These are phyloP conservation scores for Dusona sp. DNA, from an alignment of 2,888 invertebrate genomes.

Conservation along the genomic window DNA sequence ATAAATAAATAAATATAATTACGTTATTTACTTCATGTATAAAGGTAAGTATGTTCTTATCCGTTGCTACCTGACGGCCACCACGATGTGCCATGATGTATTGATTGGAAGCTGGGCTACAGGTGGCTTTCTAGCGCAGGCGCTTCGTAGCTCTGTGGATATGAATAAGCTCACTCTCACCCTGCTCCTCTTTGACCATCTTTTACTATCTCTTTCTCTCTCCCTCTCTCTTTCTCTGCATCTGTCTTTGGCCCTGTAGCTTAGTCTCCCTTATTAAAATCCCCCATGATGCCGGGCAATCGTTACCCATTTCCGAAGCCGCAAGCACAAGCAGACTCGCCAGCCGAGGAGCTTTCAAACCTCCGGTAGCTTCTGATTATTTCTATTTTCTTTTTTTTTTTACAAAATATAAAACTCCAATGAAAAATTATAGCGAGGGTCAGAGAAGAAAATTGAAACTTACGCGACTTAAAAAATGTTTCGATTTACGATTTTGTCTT, in stretches of 20 bases:
- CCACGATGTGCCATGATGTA: slow-evolving; percentile 80
- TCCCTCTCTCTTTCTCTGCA: slow-evolving; percentile 30
- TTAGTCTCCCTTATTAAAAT: slow-evolving; percentile 79
- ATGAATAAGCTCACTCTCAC: slow-evolving; percentile 78
- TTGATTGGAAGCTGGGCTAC: slow-evolving; percentile 84
- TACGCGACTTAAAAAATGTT: neutral
- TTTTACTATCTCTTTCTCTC: slow-evolving; percentile 39
- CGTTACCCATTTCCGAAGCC: slow-evolving; percentile 68
- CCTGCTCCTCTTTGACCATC: slow-evolving; percentile 40
- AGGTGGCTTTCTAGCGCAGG: slow-evolving; percentile 82
- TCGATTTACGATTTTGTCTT: neutral
- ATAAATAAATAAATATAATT: neutral
- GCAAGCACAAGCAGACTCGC: slow-evolving; percentile 53
- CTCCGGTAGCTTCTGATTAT: slow-evolving; percentile 34
- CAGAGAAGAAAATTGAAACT: neutral
- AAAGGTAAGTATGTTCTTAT: slow-evolving; percentile 54
- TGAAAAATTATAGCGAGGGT: neutral
- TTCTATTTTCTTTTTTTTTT: neutral
- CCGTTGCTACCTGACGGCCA: slow-evolving; percentile 70
- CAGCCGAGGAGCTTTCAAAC: slow-evolving; percentile 46
- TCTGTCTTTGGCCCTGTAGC: slow-evolving; percentile 36
- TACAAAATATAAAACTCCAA: neutral
- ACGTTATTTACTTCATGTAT: slow-evolving; percentile 2
- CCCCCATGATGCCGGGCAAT: slow-evolving; percentile 73
- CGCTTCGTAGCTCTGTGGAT: slow-evolving; percentile 74